phyloP scores from a whole-genome alignment of 2,888 invertebrate species.

The Dynastes tityus region DNA sequence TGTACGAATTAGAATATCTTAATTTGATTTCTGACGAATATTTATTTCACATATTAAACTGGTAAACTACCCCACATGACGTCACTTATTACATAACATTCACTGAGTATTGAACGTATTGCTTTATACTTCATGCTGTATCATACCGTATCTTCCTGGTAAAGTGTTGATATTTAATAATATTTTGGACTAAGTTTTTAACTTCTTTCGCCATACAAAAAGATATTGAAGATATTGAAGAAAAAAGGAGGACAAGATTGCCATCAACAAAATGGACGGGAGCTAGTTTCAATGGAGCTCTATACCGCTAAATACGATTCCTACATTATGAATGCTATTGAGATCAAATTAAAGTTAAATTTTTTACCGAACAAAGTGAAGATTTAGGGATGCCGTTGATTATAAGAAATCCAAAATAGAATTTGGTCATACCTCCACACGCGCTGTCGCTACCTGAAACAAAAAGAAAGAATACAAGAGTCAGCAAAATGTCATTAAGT shows the following conservation, averaged over 20 bases:
- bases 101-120: no score
- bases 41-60: no score
- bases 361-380: neutral
- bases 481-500: neutral
- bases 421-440: slow-evolving; percentile 12
- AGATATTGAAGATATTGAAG: no score
- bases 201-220: no score
- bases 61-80: no score
- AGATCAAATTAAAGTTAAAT: neutral
- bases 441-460: slow-evolving; percentile 30
- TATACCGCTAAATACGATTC: neutral
- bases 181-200: no score
- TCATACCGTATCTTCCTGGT: no score
- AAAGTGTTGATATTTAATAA: no score
- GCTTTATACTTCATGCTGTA: no score
- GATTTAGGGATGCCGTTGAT: slow-evolving; percentile 9
- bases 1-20: no score
- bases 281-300: neutral
- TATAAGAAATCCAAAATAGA: neutral
- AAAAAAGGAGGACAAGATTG: neutral
- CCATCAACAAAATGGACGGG: neutral
- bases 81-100: no score
- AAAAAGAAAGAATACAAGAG: neutral
- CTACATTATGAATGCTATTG: neutral
- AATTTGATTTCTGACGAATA: no score